Evolutionary conservation across 2,888 invertebrate species (phyloP).

Genomic region (Chloromyia formosa): DNA sequence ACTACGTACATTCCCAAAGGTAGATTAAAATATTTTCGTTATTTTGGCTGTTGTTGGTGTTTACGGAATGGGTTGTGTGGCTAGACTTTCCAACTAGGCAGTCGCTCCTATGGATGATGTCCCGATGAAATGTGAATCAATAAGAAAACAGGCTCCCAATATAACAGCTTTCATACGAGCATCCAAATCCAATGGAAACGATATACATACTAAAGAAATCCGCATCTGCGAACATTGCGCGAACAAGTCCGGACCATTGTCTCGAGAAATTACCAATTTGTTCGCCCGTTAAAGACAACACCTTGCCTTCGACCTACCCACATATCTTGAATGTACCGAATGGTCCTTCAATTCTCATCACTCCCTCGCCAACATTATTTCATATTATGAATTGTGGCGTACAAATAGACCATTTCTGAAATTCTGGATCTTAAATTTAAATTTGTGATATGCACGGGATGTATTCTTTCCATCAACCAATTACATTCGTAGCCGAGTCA

Average conservation of each 20-base stretch:
- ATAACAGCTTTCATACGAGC: slow-evolving; percentile 84
- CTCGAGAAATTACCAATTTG: slow-evolving; percentile 89
- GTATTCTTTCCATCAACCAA: too few relatives aligned
- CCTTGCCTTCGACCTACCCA: slow-evolving; percentile 84
- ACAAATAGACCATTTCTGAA: slow-evolving; percentile 81
- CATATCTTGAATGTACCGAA: slow-evolving; percentile 80
- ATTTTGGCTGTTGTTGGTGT: slow-evolving; percentile 56
- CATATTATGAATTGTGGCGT: slow-evolving; percentile 78
- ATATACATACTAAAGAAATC: slow-evolving; percentile 91
- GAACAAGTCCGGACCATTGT: slow-evolving; percentile 85
- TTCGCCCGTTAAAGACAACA: slow-evolving; percentile 78
- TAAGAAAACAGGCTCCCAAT: slow-evolving; percentile 80
- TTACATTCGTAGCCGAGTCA: too few relatives aligned
- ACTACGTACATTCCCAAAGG: not conserved
- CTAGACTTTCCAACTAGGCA: not conserved
- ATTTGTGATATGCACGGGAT: too few relatives aligned
- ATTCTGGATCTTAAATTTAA: too few relatives aligned
- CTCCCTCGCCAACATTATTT: slow-evolving; percentile 77
- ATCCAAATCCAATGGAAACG: slow-evolving; percentile 91
- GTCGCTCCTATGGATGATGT: slow-evolving; percentile 52
- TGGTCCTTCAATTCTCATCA: slow-evolving; percentile 83
- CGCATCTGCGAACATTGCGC: slow-evolving; percentile 85
- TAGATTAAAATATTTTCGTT: not conserved
- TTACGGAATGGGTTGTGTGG: not conserved
- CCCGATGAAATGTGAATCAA: slow-evolving; percentile 67